These are phyloP conservation scores for Acanthopleura granulata DNA, from an alignment of 2,888 invertebrate species.

Conservation along the genomic window DNA sequence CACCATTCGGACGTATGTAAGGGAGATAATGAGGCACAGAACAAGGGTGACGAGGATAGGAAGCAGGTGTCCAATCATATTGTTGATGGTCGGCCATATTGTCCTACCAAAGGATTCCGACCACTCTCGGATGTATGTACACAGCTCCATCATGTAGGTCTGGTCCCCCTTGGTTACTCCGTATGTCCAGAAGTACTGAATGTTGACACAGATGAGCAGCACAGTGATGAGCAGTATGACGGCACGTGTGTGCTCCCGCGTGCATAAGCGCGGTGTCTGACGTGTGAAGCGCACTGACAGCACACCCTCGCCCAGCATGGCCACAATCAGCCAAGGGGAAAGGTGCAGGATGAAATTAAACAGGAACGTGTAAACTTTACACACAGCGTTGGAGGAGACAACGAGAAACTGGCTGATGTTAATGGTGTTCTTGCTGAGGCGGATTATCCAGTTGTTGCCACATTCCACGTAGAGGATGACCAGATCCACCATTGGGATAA, in stretches of 20 bases:
- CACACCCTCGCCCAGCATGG: slow-evolving; percentile 55
- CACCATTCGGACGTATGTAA: slow-evolving; percentile 15
- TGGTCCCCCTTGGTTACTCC: slow-evolving; percentile 47
- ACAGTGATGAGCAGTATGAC: slow-evolving; percentile 62
- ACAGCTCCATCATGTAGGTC: slow-evolving; percentile 26
- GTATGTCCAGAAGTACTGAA: slow-evolving; percentile 67
- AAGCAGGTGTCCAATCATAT: slow-evolving; percentile 49
- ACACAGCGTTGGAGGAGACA: slow-evolving; percentile 56
- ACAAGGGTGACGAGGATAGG: slow-evolving; percentile 50
- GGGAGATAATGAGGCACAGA: slow-evolving; percentile 41
- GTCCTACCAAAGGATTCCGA: slow-evolving; percentile 50
- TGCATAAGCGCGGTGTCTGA: slow-evolving; percentile 57
- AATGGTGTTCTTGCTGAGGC: slow-evolving; percentile 31
- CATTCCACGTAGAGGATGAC: slow-evolving; percentile 59
- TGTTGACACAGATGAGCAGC: slow-evolving; percentile 61
- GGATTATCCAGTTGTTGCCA: slow-evolving; percentile 58
- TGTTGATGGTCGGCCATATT: slow-evolving; percentile 59
- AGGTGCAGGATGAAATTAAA: slow-evolving; percentile 56
- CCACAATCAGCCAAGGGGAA: slow-evolving; percentile 61
- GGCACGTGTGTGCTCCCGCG: slow-evolving; percentile 56
- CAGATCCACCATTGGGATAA: slow-evolving; percentile 54
- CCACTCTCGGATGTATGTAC: slow-evolving; percentile 49
- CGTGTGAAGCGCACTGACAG: slow-evolving; percentile 54
- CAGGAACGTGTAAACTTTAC: slow-evolving; percentile 63
- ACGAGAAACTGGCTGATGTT: slow-evolving; percentile 47